Percentiles rank a stretch among this genome's conserved stretches.
phyloP scores from a whole-genome alignment of 2,113 vertebrate species.

The Shinisaurus crocodilurus region DNA sequence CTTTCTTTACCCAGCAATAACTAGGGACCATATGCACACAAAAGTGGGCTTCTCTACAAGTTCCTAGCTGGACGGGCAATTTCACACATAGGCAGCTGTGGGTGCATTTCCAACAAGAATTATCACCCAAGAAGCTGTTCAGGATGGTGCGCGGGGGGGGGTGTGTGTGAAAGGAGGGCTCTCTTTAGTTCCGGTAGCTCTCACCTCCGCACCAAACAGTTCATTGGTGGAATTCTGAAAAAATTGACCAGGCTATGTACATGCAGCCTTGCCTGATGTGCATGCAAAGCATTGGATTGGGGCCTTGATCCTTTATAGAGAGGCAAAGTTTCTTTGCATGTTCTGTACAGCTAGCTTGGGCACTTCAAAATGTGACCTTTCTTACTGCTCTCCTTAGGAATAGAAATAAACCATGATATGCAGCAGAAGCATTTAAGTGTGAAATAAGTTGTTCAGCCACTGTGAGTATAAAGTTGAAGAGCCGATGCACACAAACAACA shows the following conservation, averaged over 20 bases:
- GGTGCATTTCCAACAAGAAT: too few species aligned
- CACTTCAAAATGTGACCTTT: constrained; percentile 4
- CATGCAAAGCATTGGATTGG: background rate
- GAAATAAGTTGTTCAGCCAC: constrained; percentile 21
- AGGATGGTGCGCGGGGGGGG: too few species aligned
- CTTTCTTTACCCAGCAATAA: background rate
- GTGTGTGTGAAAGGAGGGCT: too few species aligned
- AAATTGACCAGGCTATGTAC: background rate
- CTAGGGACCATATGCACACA: background rate
- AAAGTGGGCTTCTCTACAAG: background rate
- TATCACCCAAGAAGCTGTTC: background rate
- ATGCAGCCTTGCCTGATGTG: background rate
- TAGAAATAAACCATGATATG: background rate
- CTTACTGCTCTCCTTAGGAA: background rate
- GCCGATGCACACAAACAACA: background rate
- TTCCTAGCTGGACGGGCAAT: background rate
- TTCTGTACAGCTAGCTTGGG: background rate
- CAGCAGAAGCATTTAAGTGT: constrained; percentile 13
- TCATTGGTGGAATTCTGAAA: background rate
- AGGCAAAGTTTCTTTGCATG: background rate
- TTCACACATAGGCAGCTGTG: background rate
- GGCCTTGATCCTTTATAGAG: background rate
- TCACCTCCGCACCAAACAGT: background rate
- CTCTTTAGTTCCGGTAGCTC: background rate
- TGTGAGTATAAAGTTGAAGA: background rate